Conservation (phyloP, 2,797 vertebrate genomes). For the Coreius guichenoti region DNA sequence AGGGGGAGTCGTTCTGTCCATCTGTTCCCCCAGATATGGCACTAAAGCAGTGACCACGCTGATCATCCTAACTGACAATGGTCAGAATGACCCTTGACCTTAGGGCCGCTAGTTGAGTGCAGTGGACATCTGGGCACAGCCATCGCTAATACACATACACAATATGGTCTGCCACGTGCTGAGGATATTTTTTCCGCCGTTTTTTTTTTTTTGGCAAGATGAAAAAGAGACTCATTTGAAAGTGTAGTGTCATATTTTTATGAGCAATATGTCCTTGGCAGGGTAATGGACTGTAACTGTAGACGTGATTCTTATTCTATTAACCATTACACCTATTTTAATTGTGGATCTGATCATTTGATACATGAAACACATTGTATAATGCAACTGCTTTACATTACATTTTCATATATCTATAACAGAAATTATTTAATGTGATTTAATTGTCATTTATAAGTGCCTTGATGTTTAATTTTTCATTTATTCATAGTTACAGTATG, state of each 20-base stretch:
- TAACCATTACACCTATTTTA: constrained; percentile 33
- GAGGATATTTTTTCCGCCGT: constrained; percentile 3
- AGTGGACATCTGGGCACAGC: constrained; percentile 75
- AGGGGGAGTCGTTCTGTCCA: constrained; percentile 75
- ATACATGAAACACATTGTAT: neutral
- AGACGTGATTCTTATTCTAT: constrained; percentile 27
- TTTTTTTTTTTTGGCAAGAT: constrained; percentile 2
- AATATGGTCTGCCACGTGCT: constrained; percentile 36
- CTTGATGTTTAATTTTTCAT: neutral
- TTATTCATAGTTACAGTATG: neutral
- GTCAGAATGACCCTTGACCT: constrained; percentile 83
- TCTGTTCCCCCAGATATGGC: constrained; percentile 87
- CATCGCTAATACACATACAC: constrained; percentile 52
- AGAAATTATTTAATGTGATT: neutral
- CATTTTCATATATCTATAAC: neutral
- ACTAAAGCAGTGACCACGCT: constrained; percentile 76
- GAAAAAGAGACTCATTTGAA: constrained; percentile 34
- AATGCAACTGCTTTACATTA: constrained; percentile 21
- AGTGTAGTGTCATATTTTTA: constrained; percentile 57
- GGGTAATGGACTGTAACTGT: constrained; percentile 69
- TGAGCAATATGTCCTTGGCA: constrained; percentile 60
- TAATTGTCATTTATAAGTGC: neutral
- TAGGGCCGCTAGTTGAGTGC: constrained; percentile 67
- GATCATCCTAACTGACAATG: constrained; percentile 81
- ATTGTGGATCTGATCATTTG: constrained; percentile 30